These are phyloP conservation scores for Bombycilla garrulus DNA, from an alignment of 2,113 vertebrate species.

Conservation along the genomic window DNA sequence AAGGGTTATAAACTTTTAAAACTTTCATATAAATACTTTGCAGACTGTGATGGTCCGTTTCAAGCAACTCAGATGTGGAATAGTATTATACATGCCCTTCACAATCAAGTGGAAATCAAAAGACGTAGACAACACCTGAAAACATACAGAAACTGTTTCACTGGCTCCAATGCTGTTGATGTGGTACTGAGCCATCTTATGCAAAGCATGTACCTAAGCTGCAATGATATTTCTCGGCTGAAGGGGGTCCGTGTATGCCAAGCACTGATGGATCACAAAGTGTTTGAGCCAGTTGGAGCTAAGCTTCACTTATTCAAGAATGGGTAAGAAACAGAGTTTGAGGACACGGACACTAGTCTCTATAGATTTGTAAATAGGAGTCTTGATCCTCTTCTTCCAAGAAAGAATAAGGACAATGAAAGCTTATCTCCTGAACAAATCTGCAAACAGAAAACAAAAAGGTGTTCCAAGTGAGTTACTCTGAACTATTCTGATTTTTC, in stretches of 20 bases:
- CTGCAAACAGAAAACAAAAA: conserved; percentile 60
- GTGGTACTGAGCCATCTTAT: conserved; percentile 84
- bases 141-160: conserved; percentile 79
- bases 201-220: conserved; percentile 83
- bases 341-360: conserved; percentile 80
- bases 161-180: conserved; percentile 81
- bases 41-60: conserved; percentile 78
- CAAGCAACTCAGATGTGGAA: conserved; percentile 85
- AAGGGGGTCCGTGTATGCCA: conserved; percentile 86
- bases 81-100: conserved; percentile 81
- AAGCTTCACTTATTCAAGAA: conserved; percentile 77
- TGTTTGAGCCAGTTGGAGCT: conserved; percentile 80
- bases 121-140: conserved; percentile 74
- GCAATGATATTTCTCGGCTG: conserved; percentile 79
- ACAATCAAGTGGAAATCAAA: conserved; percentile 81
- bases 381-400: neutral
- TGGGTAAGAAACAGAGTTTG: conserved; percentile 79
- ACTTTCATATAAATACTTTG: neutral
- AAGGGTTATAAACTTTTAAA: neutral
- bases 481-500: neutral
- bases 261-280: conserved; percentile 84
- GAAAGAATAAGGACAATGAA: conserved; percentile 27
- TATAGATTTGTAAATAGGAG: conserved; percentile 78
- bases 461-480: conserved; percentile 64
- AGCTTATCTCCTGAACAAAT: conserved; percentile 44